Evolutionary conservation across 2,113 vertebrate species (phyloP).

Genomic region (Talpa occidentalis): DNA sequence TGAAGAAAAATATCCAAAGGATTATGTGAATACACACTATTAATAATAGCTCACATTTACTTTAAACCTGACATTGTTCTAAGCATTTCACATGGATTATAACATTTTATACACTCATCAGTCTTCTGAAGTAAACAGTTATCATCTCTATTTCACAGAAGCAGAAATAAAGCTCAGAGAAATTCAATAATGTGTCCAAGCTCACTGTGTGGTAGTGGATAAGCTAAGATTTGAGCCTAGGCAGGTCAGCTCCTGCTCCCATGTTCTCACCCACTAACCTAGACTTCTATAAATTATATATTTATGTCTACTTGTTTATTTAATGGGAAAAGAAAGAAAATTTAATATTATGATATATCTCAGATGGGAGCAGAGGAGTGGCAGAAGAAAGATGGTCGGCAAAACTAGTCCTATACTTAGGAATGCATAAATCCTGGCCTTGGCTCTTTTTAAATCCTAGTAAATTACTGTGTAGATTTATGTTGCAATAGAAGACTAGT

Average conservation of each 20-base stretch:
- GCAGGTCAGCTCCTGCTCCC: not conserved
- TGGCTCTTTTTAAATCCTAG: not conserved
- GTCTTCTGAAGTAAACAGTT: conserved; percentile 61
- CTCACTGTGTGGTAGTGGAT: not conserved
- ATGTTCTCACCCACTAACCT: not conserved
- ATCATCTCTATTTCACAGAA: conserved; percentile 45
- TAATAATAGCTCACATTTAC: conserved; percentile 39
- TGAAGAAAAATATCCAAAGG: not conserved
- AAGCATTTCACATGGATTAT: conserved; percentile 43
- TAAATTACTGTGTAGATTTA: not conserved
- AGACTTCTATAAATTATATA: not conserved
- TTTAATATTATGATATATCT: conserved; percentile 1
- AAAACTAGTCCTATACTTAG: not conserved
- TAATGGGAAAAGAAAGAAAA: not conserved
- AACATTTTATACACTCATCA: conserved; percentile 15
- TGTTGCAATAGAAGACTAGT: not conserved
- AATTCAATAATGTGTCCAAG: not conserved
- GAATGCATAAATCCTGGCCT: not conserved
- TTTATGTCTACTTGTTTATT: not conserved
- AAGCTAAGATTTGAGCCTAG: not conserved
- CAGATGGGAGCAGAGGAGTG: not conserved
- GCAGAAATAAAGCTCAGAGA: not conserved
- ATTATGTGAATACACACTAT: not conserved
- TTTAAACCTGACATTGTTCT: conserved; percentile 24
- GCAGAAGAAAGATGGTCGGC: not conserved